These are phyloP conservation scores for Rapana venosa DNA, from an alignment of 2,888 invertebrate genomes.

Conservation along the genomic window DNA sequence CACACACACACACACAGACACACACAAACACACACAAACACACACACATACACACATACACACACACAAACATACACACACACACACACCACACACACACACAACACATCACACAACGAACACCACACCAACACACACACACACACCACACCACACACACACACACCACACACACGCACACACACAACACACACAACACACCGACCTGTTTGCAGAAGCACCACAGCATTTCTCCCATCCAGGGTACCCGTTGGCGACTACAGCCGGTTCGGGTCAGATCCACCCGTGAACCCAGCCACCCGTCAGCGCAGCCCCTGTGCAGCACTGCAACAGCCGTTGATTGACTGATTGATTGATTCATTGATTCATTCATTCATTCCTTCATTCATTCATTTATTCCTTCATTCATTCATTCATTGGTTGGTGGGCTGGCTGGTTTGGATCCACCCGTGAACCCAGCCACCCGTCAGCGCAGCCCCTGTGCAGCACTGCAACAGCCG, in stretches of 20 bases:
- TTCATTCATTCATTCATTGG: no score
- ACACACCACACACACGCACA: background rate
- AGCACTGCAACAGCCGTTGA: slow-evolving; percentile 48
- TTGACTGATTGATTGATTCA: no score
- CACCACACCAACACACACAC: background rate
- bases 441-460: slow-evolving; percentile 54
- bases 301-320: slow-evolving; percentile 59
- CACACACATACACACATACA: background rate
- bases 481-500: slow-evolving; percentile 51
- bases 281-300: slow-evolving; percentile 58
- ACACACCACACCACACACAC: background rate
- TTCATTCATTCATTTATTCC: no score
- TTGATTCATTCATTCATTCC: no score
- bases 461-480: slow-evolving; percentile 62
- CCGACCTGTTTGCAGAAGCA: slow-evolving; percentile 56
- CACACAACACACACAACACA: slow-evolving; percentile 7
- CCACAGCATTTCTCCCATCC: slow-evolving; percentile 55
- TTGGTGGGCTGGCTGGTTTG: slow-evolving; percentile 50
- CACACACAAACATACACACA: no score
- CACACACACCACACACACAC: no score
- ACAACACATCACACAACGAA: no score
- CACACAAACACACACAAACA: background rate
- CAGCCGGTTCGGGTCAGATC: slow-evolving; percentile 56
- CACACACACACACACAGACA: background rate
- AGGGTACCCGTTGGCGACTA: slow-evolving; percentile 51